A percentile compares a stretch with the other conserved stretches of the same genome.
phyloP scores from a whole-genome alignment of 2,888 invertebrate genomes.

The Melanophora roralis region DNA sequence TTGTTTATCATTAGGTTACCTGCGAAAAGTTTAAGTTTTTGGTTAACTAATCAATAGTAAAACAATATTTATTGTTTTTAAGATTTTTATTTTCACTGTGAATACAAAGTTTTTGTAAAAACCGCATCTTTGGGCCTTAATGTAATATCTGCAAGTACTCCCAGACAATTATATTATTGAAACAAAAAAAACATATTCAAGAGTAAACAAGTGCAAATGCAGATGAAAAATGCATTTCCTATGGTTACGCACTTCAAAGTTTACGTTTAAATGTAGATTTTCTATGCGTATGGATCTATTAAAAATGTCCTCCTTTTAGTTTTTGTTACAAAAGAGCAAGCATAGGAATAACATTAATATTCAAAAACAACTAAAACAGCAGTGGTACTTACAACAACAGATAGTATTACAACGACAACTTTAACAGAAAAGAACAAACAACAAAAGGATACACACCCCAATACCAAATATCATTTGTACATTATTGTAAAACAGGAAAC shows the following conservation, averaged over 20 bases:
- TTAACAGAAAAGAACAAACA: slow-evolving; percentile 3
- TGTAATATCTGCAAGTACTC: background rate
- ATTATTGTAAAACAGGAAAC: slow-evolving; percentile 41
- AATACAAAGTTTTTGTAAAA: no score
- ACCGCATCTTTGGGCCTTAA: no score
- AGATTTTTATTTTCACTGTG: no score
- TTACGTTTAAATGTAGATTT: background rate
- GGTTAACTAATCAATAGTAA: no score
- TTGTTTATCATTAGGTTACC: no score
- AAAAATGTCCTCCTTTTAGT: slow-evolving; percentile 34
- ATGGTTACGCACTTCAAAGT: background rate
- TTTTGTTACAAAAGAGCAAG: slow-evolving; percentile 37
- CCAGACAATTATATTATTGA: background rate
- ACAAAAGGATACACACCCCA: background rate
- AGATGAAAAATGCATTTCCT: background rate
- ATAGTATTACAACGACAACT: slow-evolving; percentile 30
- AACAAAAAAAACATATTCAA: background rate
- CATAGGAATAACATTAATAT: slow-evolving; percentile 24
- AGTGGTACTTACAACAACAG: slow-evolving; percentile 29
- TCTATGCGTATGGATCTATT: slow-evolving; percentile 1
- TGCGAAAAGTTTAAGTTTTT: no score
- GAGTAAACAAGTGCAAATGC: background rate
- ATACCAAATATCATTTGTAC: slow-evolving; percentile 38
- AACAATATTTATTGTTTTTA: no score
- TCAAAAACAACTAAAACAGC: slow-evolving; percentile 45